These are phyloP conservation scores for Lycopodina hypogea DNA, from an alignment of 37 sponge, comb jelly and placozoan species.

Conservation along the genomic window DNA sequence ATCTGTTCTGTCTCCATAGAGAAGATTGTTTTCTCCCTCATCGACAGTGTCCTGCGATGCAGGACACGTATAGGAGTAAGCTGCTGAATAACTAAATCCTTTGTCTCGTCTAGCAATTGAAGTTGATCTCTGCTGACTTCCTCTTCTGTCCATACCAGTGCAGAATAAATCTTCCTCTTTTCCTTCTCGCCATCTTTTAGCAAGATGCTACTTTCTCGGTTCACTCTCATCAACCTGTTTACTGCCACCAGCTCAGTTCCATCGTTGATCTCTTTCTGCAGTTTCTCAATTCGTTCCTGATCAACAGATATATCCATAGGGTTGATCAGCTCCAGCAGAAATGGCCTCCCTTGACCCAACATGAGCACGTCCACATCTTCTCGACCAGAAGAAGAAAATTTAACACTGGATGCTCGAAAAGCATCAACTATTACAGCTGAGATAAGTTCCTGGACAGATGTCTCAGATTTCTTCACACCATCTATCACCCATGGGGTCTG, in stretches of 20 bases:
- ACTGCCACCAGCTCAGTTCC: slow-evolving; percentile 44
- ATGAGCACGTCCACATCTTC: slow-evolving; percentile 98
- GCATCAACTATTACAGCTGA: slow-evolving; percentile 15
- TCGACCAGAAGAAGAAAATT: slow-evolving; percentile 88
- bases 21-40: slow-evolving; percentile 54
- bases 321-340: slow-evolving; percentile 75
- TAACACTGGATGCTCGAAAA: slow-evolving; percentile 11
- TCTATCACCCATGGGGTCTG: slow-evolving; percentile 97
- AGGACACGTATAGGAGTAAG: slow-evolving; percentile 95
- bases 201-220: slow-evolving; percentile 28
- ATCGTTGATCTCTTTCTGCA: slow-evolving; percentile 63
- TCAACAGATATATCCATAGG: slow-evolving; percentile 40
- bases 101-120: slow-evolving; percentile 21
- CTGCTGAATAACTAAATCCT: slow-evolving; percentile 69
- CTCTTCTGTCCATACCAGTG: slow-evolving; percentile 49
- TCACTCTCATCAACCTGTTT: slow-evolving; percentile 38
- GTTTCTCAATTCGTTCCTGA: slow-evolving; percentile 1
- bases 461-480: slow-evolving; percentile 72
- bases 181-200: slow-evolving; percentile 92
- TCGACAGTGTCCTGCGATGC: slow-evolving; percentile 78
- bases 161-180: slow-evolving; percentile 83
- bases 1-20: slow-evolving; percentile 39
- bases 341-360: slow-evolving; percentile 92
- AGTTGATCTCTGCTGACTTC: slow-evolving; percentile 35
- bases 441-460: slow-evolving; percentile 83